Conservation (phyloP, 2,113 vertebrate genomes). For the Notarius lentiginosus region DNA sequence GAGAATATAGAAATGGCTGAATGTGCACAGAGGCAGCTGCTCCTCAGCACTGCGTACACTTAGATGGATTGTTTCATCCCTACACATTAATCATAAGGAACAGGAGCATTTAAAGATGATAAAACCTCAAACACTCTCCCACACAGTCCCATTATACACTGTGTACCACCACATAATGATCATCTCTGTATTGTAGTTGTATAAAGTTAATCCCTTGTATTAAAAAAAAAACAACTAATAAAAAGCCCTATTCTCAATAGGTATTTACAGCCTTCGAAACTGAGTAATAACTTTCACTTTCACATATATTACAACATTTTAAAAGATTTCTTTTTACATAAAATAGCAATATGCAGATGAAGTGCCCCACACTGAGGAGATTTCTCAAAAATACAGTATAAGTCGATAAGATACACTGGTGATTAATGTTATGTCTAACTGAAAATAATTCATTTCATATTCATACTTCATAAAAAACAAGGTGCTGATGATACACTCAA, state of each 20-base stretch:
- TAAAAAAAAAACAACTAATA: conserved; percentile 66
- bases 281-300: conserved; percentile 83
- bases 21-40: conserved; percentile 9
- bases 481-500: conserved; percentile 74
- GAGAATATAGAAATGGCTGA: conserved; percentile 30
- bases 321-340: conserved; percentile 77
- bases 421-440: conserved; percentile 72
- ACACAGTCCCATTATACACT: conserved; percentile 68
- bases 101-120: conserved; percentile 53
- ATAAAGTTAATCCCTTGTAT: conserved; percentile 76
- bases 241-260: conserved; percentile 76
- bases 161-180: conserved; percentile 73
- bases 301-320: conserved; percentile 86
- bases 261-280: conserved; percentile 89
- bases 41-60: conserved; percentile 28
- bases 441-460: conserved; percentile 69
- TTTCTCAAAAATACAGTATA: conserved; percentile 69
- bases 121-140: conserved; percentile 10
- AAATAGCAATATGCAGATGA: conserved; percentile 78
- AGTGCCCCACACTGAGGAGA: conserved; percentile 72
- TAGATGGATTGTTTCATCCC: conserved; percentile 57
- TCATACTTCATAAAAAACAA: conserved; percentile 72
- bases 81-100: conserved; percentile 59
- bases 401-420: conserved; percentile 70
- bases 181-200: conserved; percentile 70